These are phyloP conservation scores for Hexactinellida sp. DNA, from an alignment of 37 sponge, comb jelly and placozoan genomes.

Conservation along the genomic window DNA sequence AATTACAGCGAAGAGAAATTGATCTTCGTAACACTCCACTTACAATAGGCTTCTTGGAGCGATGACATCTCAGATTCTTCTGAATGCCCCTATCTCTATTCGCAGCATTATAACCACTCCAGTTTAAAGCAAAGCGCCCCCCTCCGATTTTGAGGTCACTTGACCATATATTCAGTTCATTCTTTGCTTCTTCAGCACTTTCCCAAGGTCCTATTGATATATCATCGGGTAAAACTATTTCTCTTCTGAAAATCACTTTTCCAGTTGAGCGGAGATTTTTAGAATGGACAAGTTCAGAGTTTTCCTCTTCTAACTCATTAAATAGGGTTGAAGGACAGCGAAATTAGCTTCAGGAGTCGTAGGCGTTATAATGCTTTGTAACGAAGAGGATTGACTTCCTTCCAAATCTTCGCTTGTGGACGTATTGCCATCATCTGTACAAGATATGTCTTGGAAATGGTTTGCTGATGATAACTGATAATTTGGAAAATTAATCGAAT, in stretches of 20 bases:
- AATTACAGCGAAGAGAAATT: background rate
- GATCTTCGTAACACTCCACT: background rate
- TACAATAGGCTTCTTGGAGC: background rate
- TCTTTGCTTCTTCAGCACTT: background rate
- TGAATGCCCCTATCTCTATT: background rate
- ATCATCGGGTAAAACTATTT: background rate
- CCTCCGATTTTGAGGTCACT: background rate
- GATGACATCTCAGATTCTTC: background rate
- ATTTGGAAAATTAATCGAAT: too few species aligned
- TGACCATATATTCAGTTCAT: background rate
- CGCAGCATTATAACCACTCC: background rate
- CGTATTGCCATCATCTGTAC: too few species aligned
- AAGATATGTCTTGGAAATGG: too few species aligned
- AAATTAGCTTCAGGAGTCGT: too few species aligned
- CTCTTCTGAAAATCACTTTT: background rate
- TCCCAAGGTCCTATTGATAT: background rate
- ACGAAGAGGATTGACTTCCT: too few species aligned
- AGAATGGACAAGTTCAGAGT: too few species aligned
- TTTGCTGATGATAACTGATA: too few species aligned
- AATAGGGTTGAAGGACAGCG: too few species aligned
- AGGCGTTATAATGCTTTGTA: too few species aligned
- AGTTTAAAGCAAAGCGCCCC: background rate
- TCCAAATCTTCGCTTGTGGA: too few species aligned
- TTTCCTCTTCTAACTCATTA: too few species aligned
- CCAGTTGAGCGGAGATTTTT: too few species aligned